phyloP scores from a whole-genome alignment of 2,888 invertebrate species.

The Notodromas monacha region DNA sequence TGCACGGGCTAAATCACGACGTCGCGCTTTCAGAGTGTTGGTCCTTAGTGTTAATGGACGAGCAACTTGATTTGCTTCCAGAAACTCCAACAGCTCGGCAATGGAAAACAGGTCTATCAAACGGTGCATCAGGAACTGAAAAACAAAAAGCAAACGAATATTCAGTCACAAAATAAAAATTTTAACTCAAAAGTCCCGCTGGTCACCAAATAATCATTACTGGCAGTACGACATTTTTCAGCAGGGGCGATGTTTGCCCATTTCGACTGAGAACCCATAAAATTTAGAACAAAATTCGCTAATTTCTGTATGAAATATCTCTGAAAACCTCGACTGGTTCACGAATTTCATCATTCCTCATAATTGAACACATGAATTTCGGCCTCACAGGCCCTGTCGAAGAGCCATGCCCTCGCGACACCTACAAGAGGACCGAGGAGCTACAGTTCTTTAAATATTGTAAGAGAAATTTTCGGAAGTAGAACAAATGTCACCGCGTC shows the following conservation, averaged over 20 bases:
- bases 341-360: background rate
- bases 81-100: conserved; percentile 55
- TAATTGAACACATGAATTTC: background rate
- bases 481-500: no score
- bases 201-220: no score
- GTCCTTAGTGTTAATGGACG: conserved; percentile 81
- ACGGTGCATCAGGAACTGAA: conserved; percentile 63
- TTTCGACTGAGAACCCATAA: no score
- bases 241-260: no score
- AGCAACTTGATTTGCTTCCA: conserved; percentile 82
- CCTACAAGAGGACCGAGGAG: no score
- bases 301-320: background rate
- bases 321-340: background rate
- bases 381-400: background rate
- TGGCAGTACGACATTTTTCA: conserved; percentile 4
- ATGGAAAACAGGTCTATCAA: conserved; percentile 62
- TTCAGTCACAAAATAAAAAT: no score
- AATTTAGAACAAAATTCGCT: no score
- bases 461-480: no score
- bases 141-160: no score
- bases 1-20: conserved; percentile 61
- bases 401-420: no score
- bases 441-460: no score
- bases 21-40: conserved; percentile 55
- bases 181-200: no score